phyloP scores from a whole-genome alignment of 2,797 vertebrate species.

The Cynodonichthys magdalenae region DNA sequence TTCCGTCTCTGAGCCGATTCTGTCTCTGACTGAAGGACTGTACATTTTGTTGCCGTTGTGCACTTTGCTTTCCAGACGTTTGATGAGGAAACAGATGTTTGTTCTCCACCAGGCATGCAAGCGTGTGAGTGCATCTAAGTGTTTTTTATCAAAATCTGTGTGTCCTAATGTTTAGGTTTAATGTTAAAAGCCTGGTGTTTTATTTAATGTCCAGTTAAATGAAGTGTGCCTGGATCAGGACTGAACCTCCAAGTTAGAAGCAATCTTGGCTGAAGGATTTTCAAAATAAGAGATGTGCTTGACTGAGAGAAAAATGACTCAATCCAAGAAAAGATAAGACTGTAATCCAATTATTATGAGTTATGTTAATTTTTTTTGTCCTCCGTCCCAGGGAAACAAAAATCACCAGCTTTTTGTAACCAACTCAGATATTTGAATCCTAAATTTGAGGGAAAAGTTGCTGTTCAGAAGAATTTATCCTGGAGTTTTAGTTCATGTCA shows the following conservation, averaged over 20 bases:
- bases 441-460: background rate
- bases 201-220: conserved; percentile 32
- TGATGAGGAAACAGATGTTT: conserved; percentile 27
- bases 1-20: conserved; percentile 18
- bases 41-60: conserved; percentile 44
- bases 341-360: background rate
- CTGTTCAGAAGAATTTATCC: background rate
- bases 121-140: conserved; percentile 43
- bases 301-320: background rate
- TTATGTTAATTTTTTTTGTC: background rate
- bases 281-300: conserved; percentile 20
- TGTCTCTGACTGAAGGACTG: conserved; percentile 46
- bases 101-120: conserved; percentile 44
- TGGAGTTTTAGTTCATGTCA: background rate
- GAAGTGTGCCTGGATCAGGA: conserved; percentile 15
- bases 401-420: background rate
- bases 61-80: conserved; percentile 49
- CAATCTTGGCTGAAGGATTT: conserved; percentile 3
- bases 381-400: background rate
- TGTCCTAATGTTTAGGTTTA: conserved; percentile 48
- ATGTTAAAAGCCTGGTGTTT: conserved; percentile 31
- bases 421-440: background rate
- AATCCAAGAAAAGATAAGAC: too few species aligned
- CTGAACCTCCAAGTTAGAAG: conserved; percentile 1
- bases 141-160: conserved; percentile 53